Evolutionary conservation across 2,888 invertebrate genomes (phyloP).

Genomic region (Mythimna impura): DNA sequence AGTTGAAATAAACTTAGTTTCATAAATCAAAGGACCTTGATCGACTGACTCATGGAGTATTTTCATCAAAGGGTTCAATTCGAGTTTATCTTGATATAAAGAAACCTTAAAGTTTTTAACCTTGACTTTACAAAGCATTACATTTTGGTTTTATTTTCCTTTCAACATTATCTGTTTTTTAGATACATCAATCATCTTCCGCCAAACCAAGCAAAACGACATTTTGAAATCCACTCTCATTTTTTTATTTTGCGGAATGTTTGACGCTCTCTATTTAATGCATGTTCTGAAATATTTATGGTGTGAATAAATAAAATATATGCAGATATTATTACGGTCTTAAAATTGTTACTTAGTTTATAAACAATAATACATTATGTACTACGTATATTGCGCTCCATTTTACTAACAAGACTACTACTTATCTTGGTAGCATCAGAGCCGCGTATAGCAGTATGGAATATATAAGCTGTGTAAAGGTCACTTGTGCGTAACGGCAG

Average conservation of each 20-base stretch:
- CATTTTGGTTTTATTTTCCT: background rate
- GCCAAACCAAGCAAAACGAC: background rate
- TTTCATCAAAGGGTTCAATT: slow-evolving; percentile 19
- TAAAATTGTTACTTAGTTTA: background rate
- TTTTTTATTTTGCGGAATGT: background rate
- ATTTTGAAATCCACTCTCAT: background rate
- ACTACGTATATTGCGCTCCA: slow-evolving; percentile 13
- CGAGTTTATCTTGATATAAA: slow-evolving; percentile 7
- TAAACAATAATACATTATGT: slow-evolving; percentile 14
- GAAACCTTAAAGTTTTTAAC: slow-evolving; percentile 21
- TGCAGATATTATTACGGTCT: background rate
- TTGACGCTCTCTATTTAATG: background rate
- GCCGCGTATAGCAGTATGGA: slow-evolving; percentile 34
- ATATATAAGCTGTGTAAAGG: slow-evolving; percentile 51
- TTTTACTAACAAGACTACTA: slow-evolving; percentile 40
- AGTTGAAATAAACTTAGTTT: background rate
- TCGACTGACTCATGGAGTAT: slow-evolving; percentile 30
- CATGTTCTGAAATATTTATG: background rate
- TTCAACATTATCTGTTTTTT: background rate
- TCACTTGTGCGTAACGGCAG: slow-evolving; percentile 52
- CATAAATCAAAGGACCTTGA: slow-evolving; percentile 4
- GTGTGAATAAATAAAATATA: background rate
- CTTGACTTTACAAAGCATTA: background rate
- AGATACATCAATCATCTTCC: background rate
- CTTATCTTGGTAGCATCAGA: slow-evolving; percentile 41